Percentiles rank a stretch among this genome's conserved stretches.
Conservation (phyloP, 2,113 vertebrate species). For the Microtus montanus region DNA sequence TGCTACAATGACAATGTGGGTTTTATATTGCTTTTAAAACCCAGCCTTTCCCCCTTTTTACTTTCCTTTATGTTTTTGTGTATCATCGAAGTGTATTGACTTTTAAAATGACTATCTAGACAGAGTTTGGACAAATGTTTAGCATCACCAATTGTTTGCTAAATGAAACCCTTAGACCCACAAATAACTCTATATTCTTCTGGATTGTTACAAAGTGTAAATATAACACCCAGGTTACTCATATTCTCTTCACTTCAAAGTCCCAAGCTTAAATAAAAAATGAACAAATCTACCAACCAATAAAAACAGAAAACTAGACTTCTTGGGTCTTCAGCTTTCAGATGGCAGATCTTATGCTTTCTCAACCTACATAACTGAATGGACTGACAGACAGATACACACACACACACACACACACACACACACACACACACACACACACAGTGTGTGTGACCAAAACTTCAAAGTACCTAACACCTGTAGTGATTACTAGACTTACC, state of each 20-base stretch:
- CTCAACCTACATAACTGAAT: background rate
- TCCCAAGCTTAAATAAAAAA: background rate
- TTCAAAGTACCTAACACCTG: no score
- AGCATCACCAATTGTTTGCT: background rate
- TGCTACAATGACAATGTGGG: background rate
- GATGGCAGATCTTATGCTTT: background rate
- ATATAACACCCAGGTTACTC: background rate
- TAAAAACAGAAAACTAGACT: background rate
- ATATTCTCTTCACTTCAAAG: background rate
- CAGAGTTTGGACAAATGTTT: constrained; percentile 17
- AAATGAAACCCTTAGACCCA: background rate
- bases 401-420: no score
- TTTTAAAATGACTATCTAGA: background rate
- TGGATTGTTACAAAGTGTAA: background rate
- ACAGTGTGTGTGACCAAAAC: background rate
- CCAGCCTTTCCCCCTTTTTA: background rate
- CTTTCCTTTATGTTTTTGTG: background rate
- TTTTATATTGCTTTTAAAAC: background rate
- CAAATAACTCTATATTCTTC: background rate
- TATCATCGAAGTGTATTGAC: constrained; percentile 6
- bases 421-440: no score
- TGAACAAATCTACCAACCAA: background rate
- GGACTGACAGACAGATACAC: background rate
- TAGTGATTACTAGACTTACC: background rate
- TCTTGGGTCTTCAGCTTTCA: background rate